Evolutionary conservation across 2,113 vertebrate genomes (phyloP).

Genomic region (Lethenteron camtschaticum): DNA sequence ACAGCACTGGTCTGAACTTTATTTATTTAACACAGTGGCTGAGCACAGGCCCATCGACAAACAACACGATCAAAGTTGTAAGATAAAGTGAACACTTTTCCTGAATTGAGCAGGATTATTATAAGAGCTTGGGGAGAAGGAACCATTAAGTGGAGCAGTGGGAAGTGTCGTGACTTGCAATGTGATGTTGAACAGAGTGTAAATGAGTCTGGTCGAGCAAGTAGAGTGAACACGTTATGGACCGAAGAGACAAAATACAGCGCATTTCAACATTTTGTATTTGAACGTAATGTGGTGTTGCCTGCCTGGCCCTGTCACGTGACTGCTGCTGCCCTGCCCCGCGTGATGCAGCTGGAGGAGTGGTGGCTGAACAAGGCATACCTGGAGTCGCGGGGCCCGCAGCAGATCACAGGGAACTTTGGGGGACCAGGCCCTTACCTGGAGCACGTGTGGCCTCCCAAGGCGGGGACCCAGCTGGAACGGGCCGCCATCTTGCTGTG

Average conservation of each 20-base stretch:
- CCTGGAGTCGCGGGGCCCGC: conserved; percentile 53
- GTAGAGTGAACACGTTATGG: not conserved
- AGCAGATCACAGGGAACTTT: conserved; percentile 66
- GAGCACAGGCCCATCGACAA: too few relatives aligned
- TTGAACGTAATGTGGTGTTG: not conserved
- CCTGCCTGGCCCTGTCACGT: not conserved
- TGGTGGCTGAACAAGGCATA: conserved; percentile 81
- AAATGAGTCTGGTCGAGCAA: not conserved
- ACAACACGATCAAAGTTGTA: too few relatives aligned
- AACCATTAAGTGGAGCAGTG: too few relatives aligned
- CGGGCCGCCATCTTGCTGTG: conserved; percentile 42
- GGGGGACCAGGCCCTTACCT: conserved; percentile 39
- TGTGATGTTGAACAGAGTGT: too few relatives aligned
- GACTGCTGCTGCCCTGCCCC: conserved; percentile 7
- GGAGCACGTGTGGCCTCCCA: conserved; percentile 64
- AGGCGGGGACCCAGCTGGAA: conserved; percentile 47
- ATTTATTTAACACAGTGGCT: too few relatives aligned
- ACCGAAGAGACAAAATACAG: too few relatives aligned
- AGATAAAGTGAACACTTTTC: too few relatives aligned
- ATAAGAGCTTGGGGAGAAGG: too few relatives aligned
- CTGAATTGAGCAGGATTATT: too few relatives aligned
- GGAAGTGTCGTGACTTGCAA: too few relatives aligned
- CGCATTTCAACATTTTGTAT: conserved; percentile 5
- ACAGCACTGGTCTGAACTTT: too few relatives aligned
- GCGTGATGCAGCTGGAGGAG: conserved; percentile 50